Evolutionary conservation across 1,140 invertebrate species (phyloP), one percentile per base, ranked within the genome.

Genomic region (Pseudobourletiella spinata): DNA sequence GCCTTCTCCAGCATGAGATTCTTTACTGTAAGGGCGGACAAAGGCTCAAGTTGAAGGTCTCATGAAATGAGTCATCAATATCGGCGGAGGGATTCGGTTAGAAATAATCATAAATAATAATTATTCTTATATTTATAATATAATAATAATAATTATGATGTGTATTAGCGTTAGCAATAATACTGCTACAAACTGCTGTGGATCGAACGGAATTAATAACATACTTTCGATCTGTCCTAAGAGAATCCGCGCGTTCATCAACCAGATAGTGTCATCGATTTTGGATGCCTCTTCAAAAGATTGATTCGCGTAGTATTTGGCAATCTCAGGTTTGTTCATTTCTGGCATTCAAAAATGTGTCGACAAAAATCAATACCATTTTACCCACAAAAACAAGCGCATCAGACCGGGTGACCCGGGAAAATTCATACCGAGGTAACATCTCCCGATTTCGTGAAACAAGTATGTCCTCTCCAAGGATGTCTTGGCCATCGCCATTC

Each of bases 401-500:
- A n/a, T n/a, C n/a, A n/a, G n/a, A n/a, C n/a, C n/a, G n/a, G n/a
- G n/a, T n/a, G n/a, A n/a, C n/a, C n/a, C n/a, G n/a, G n/a, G n/a
- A n/a, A n/a, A n/a, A n/a, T n/a, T n/a, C n/a, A 46, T 52, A 64
- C 62, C 67, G 15, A 65, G 52, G 50, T 70, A 70, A 35, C 68
- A 70, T 11, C 68, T 39, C 8, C 65, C 68, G 25, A 70, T 70
- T 51, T 70, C 68, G 43, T 70, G 68, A 24, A 51, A 70, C 1
- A 70, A 30, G 43, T 70, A 70, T n/a, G 68, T 42, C 15, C 68
- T 0, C 28, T 70, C 68, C 28, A 70, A 44, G 11, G 65, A 60
- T 14, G 57, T 57, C 29, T 67, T 70, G 4, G 65, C 56, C n/a
- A 64, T 24, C 0, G 65, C 52, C 15, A 70, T 15, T 18, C 68